Conservation (phyloP, 2,797 vertebrate genomes). For the Moxostoma hubbsi region DNA sequence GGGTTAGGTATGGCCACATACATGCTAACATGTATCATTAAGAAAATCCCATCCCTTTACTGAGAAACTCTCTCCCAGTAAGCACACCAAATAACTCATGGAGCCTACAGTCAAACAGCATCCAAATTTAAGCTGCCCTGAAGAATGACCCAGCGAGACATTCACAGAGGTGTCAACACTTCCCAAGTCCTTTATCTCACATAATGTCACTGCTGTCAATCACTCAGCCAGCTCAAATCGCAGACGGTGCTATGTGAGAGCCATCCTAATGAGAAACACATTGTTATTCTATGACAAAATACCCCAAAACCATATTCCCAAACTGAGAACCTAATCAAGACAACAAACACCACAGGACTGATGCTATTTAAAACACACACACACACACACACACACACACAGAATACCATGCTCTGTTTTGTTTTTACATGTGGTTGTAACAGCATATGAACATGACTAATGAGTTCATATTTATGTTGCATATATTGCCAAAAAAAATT, state of each 20-base stretch:
- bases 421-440: not conserved
- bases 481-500: too few relatives aligned
- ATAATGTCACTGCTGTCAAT: slow-evolving; percentile 77
- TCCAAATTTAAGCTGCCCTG: slow-evolving; percentile 19
- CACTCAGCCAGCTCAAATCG: slow-evolving; percentile 59
- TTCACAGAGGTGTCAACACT: slow-evolving; percentile 65
- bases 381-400: not conserved
- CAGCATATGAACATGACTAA: too few relatives aligned
- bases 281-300: slow-evolving; percentile 66
- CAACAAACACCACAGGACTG: slow-evolving; percentile 20
- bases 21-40: not conserved
- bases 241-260: slow-evolving; percentile 58
- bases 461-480: too few relatives aligned
- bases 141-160: slow-evolving; percentile 63
- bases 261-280: slow-evolving; percentile 69
- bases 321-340: slow-evolving; percentile 21
- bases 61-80: not conserved
- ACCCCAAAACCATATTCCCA: slow-evolving; percentile 35
- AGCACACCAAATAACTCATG: slow-evolving; percentile 1
- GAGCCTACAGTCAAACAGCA: not conserved
- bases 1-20: not conserved
- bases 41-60: not conserved
- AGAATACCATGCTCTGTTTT: slow-evolving; percentile 2
- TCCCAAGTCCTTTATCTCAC: slow-evolving; percentile 56
- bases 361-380: slow-evolving; percentile 28